Evolutionary conservation across 1,140 invertebrate species (phyloP), one percentile per base, ranked within the genome.

Genomic region (Brachionus angularis): DNA sequence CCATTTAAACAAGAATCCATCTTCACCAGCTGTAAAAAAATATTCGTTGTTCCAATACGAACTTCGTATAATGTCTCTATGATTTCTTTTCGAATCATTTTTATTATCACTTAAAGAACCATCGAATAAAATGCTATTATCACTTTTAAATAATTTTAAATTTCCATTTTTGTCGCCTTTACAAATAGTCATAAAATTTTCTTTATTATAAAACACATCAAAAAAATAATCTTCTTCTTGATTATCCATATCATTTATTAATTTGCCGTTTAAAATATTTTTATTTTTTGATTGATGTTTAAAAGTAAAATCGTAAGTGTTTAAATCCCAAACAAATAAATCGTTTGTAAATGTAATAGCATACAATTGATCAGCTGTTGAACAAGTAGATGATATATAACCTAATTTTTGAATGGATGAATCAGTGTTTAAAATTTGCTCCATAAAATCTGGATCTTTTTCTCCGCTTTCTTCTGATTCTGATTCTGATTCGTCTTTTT

Each of bases 241-340:
- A 2, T 67, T 42, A 14, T 31, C 23, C 21, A 0, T 18, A 18
- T 42, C 36, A 23, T 23, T 36, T 31, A 18, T 3, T 14, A 5
- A 5, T 10, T 16, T 7, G 23, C 1, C 5, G 3, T 42, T 25
- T 47, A 3, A 12, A 5, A 34, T 23, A 58, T 58, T 58, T 23
- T 18, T 23, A 27, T 39, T 58, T 58, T 58, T 58, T 10, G 23
- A 12, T 27, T 58, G 53, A 39, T 39, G 39, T 21, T 52, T 52
- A 10, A 5, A 34, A 31, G 47, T 18, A 14, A 67, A 12, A 67
- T 67, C 62, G 36, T 67, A 42, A 16, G 23, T 33, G 21, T 67
- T 44, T 67, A 67, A 36, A 67, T 67, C 62, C 62, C 62, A 67
- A 29, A 67, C 62, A 21, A 67, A 34, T 23, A 46, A 67, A 50